Percentiles rank a stretch among this genome's conserved stretches.
phyloP scores from a whole-genome alignment of 2,888 invertebrate genomes.

The Leucozona laternaria region DNA sequence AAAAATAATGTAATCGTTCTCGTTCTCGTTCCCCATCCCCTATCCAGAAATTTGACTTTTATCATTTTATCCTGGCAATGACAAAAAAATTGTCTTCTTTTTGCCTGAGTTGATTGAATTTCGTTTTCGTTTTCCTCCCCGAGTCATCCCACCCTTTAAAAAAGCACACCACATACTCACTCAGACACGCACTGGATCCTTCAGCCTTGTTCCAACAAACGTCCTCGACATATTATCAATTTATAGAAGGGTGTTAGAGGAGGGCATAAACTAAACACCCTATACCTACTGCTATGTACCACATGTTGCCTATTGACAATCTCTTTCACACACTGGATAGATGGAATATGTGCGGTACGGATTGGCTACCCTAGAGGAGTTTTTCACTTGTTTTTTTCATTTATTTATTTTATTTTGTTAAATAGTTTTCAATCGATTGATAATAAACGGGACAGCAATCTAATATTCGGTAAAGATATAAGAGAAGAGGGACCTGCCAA shows the following conservation, averaged over 20 bases:
- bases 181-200: constrained; percentile 29
- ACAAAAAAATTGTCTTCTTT: constrained; percentile 11
- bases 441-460: constrained; percentile 18
- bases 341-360: background rate
- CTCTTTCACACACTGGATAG: background rate
- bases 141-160: background rate
- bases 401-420: constrained; percentile 26
- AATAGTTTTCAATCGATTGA: constrained; percentile 40
- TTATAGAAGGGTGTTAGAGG: background rate
- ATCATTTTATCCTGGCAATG: background rate
- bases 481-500: constrained; percentile 6
- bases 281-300: background rate
- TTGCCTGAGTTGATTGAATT: constrained; percentile 18
- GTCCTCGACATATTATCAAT: constrained; percentile 64
- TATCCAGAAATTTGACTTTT: constrained; percentile 1
- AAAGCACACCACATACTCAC: background rate
- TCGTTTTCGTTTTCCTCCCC: constrained; percentile 3
- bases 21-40: constrained; percentile 1
- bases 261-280: background rate
- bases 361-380: background rate
- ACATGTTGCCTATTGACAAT: constrained; percentile 25
- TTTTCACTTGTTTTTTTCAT: background rate
- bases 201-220: constrained; percentile 24
- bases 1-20: constrained; percentile 41
- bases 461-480: too few relatives aligned